phyloP scores from a whole-genome alignment of 2,888 invertebrate species.

The Chalcis sispes region DNA sequence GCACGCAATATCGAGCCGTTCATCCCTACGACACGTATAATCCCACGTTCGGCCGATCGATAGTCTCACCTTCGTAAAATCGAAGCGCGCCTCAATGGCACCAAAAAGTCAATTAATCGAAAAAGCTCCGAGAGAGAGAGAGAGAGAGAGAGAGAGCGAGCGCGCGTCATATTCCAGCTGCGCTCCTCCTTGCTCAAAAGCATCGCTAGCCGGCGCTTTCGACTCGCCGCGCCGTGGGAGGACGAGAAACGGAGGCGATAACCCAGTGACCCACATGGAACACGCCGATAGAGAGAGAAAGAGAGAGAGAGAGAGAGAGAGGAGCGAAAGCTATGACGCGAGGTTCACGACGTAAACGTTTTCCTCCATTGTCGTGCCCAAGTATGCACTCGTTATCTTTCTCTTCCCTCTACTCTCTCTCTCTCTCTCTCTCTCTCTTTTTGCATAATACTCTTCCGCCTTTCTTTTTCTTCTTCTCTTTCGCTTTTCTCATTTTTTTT shows the following conservation, averaged over 20 bases:
- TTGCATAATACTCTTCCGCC: background rate
- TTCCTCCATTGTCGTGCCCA: slow-evolving; percentile 59
- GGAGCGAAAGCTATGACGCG: background rate
- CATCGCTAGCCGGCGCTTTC: background rate
- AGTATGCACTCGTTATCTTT: slow-evolving; percentile 56
- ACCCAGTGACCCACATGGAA: slow-evolving; percentile 68
- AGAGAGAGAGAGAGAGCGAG: no score
- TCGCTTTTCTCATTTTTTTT: background rate
- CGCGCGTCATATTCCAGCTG: no score
- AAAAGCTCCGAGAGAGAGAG: no score
- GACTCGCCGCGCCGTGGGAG: slow-evolving; percentile 33
- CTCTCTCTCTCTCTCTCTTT: background rate
- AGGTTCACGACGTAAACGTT: slow-evolving; percentile 50
- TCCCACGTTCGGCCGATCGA: no score
- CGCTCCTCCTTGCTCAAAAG: background rate
- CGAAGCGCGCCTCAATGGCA: no score
- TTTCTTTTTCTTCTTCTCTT: background rate
- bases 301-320: background rate
- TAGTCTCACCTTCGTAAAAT: no score
- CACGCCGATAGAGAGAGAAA: background rate
- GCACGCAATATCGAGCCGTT: no score
- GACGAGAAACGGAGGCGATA: slow-evolving; percentile 65
- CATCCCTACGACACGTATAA: no score
- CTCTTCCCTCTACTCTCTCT: slow-evolving; percentile 13
- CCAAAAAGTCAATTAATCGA: slow-evolving; percentile 15